Conservation (phyloP, 2,888 invertebrate genomes). For the Leptinotarsa rubiginosa region DNA sequence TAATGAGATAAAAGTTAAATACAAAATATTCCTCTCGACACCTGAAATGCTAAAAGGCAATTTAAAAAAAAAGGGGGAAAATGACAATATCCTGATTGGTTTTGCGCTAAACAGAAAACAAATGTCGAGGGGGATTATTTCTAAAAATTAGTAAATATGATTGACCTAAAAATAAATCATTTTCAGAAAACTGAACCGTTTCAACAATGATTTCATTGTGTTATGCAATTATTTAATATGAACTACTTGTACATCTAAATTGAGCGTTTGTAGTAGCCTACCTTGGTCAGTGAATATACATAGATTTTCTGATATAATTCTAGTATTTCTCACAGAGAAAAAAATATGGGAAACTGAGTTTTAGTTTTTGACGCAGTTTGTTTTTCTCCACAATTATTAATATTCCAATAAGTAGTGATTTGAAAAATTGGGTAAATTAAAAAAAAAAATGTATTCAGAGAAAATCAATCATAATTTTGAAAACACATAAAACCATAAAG, state of each 20-base stretch:
- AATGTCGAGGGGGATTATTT: no score
- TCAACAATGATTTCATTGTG: slow-evolving; percentile 1
- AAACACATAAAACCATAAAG: no score
- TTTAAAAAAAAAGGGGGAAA: no score
- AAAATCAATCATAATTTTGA: no score
- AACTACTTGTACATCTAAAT: slow-evolving; percentile 8
- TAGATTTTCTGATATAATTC: background rate
- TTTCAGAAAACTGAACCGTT: background rate
- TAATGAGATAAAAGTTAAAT: slow-evolving; percentile 8
- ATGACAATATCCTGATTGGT: no score
- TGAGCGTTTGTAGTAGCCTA: slow-evolving; percentile 10
- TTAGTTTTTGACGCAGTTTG: background rate
- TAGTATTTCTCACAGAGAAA: background rate
- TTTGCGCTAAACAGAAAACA: no score
- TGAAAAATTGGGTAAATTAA: no score
- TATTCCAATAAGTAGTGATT: no score
- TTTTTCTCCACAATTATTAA: background rate
- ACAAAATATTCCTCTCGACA: background rate
- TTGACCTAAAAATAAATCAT: background rate
- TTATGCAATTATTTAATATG: background rate
- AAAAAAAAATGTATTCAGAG: no score
- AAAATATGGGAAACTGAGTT: background rate
- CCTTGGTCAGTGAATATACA: slow-evolving; percentile 1
- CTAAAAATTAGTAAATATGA: background rate
- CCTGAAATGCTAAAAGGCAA: no score